Conservation (phyloP, 2,113 vertebrate species). For the Entosphenus tridentatus region DNA sequence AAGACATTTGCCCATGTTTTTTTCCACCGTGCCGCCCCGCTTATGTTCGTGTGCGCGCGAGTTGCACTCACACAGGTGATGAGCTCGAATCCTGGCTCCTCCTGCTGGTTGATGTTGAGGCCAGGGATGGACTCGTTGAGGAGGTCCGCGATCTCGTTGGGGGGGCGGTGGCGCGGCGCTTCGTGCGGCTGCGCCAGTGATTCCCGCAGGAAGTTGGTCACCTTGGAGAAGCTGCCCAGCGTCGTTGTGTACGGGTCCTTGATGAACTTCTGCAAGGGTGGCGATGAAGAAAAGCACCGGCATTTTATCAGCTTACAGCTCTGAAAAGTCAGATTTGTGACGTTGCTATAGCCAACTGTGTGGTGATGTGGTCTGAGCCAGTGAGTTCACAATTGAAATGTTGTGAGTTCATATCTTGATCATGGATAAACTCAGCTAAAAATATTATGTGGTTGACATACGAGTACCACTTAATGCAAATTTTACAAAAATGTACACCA, state of each 20-base stretch:
- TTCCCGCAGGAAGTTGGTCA: slow-evolving; percentile 62
- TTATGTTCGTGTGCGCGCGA: neutral
- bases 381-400: neutral
- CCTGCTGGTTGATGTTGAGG: slow-evolving; percentile 67
- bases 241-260: slow-evolving; percentile 68
- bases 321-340: neutral
- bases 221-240: slow-evolving; percentile 63
- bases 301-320: neutral
- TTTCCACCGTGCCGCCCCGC: no score
- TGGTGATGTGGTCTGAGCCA: no score
- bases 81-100: slow-evolving; percentile 62
- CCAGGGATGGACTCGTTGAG: slow-evolving; percentile 59
- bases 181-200: slow-evolving; percentile 41
- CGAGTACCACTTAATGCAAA: no score
- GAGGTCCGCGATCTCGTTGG: slow-evolving; percentile 32
- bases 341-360: no score
- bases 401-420: neutral
- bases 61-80: slow-evolving; percentile 49
- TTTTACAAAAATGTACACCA: no score
- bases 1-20: no score
- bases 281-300: neutral
- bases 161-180: slow-evolving; percentile 24
- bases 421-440: neutral
- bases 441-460: neutral
- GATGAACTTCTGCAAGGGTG: slow-evolving; percentile 36